phyloP scores from a whole-genome alignment of 2,797 vertebrate genomes.

The Rhynchonycteris naso region DNA sequence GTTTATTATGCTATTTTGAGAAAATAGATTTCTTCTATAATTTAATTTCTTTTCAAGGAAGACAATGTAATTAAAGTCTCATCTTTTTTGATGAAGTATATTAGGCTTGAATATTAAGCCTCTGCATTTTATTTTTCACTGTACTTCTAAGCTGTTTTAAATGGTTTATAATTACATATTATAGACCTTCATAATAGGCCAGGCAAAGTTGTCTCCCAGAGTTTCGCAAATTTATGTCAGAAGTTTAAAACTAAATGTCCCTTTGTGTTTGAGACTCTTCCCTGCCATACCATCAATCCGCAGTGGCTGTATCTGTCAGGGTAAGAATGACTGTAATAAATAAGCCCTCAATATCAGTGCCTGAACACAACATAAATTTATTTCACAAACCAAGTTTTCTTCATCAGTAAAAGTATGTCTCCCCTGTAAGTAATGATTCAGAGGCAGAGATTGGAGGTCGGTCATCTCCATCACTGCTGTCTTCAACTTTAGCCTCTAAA shows the following conservation, averaged over 20 bases:
- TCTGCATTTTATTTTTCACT: slow-evolving; percentile 69
- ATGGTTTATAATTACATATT: slow-evolving; percentile 64
- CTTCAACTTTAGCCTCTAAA: too few relatives aligned
- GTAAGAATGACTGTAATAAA: neutral
- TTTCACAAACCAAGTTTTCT: neutral
- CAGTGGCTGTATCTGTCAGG: neutral
- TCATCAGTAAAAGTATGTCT: too few relatives aligned
- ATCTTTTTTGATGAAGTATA: slow-evolving; percentile 52
- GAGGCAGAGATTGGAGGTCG: too few relatives aligned
- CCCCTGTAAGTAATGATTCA: too few relatives aligned
- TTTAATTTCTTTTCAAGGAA: slow-evolving; percentile 73
- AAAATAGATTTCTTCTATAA: slow-evolving; percentile 61
- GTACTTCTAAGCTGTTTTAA: neutral
- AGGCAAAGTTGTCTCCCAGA: slow-evolving; percentile 48
- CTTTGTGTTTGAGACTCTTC: neutral
- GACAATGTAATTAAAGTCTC: slow-evolving; percentile 67
- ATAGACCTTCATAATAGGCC: slow-evolving; percentile 47
- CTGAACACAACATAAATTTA: neutral
- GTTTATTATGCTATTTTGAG: slow-evolving; percentile 54
- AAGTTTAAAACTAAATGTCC: slow-evolving; percentile 69
- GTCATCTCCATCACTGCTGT: too few relatives aligned
- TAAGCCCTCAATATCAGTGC: neutral
- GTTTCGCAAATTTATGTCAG: slow-evolving; percentile 73
- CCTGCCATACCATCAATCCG: neutral
- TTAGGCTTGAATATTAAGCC: neutral